Conservation (phyloP, 2,113 vertebrate species). For the Caranx melampygus region DNA sequence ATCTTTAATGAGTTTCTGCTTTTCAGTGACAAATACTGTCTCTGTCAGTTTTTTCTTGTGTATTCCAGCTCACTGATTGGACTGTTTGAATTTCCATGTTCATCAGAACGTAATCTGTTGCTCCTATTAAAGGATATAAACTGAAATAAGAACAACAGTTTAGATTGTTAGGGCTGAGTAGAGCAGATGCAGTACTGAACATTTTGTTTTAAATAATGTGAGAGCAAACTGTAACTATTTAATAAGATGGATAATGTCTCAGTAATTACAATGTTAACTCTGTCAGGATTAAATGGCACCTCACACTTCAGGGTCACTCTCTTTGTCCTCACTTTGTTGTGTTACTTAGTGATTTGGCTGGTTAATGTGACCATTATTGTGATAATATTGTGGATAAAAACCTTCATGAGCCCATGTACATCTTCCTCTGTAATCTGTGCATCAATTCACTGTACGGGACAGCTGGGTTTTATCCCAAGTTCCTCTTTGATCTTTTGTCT, state of each 20-base stretch:
- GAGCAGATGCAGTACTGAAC: too few relatives aligned
- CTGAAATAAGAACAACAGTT: too few relatives aligned
- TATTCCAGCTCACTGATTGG: too few relatives aligned
- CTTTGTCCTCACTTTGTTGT: conserved; percentile 54
- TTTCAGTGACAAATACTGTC: too few relatives aligned
- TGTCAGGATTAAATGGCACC: conserved; percentile 42
- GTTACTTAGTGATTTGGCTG: conserved; percentile 60
- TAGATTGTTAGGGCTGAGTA: too few relatives aligned
- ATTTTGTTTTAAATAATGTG: too few relatives aligned
- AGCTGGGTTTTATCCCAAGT: conserved; percentile 63
- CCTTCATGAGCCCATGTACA: conserved; percentile 68
- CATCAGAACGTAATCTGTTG: too few relatives aligned
- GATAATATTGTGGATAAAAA: conserved; percentile 36
- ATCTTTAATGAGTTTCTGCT: too few relatives aligned
- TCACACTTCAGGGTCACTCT: conserved; percentile 25
- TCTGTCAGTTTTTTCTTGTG: too few relatives aligned
- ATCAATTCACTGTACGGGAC: conserved; percentile 66
- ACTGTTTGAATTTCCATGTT: too few relatives aligned
- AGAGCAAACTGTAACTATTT: too few relatives aligned
- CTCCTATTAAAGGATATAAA: too few relatives aligned
- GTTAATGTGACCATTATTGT: conserved; percentile 51
- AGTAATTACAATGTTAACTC: conserved; percentile 44
- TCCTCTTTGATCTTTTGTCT: conserved; percentile 56
- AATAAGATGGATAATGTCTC: conserved; percentile 55
- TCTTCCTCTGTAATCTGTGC: conserved; percentile 64